phyloP scores from a whole-genome alignment of 2,888 invertebrate genomes.

The Alsophila aescularia region DNA sequence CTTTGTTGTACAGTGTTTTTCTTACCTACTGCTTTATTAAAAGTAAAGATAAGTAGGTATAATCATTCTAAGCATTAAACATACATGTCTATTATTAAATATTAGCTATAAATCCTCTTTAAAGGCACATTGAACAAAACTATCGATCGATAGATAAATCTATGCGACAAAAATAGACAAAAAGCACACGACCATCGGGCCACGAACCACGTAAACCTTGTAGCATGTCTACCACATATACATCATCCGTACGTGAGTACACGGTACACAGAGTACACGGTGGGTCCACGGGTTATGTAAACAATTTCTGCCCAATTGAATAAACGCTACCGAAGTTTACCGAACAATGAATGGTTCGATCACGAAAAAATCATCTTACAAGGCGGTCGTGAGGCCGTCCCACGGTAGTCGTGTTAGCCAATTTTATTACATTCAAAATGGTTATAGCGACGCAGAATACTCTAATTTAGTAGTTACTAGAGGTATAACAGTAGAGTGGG shows the following conservation, averaged over 20 bases:
- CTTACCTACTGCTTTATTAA: too few species aligned
- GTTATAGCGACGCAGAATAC: conserved; percentile 7
- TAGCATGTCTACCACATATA: conserved; percentile 20
- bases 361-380: conserved; percentile 84
- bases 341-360: conserved; percentile 77
- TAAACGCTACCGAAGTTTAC: conserved; percentile 70
- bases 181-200: conserved; percentile 5
- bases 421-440: conserved; percentile 23
- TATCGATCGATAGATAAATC: background rate
- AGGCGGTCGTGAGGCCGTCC: conserved; percentile 71
- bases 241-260: conserved; percentile 54
- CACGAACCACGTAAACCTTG: conserved; percentile 24
- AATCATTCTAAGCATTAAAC: too few species aligned
- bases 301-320: conserved; percentile 76
- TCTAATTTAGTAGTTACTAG: conserved; percentile 14
- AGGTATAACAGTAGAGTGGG: too few species aligned
- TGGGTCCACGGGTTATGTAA: conserved; percentile 52
- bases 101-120: background rate
- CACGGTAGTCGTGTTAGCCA: conserved; percentile 71
- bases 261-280: conserved; percentile 56
- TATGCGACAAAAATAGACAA: background rate
- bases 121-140: background rate
- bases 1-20: too few species aligned
- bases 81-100: too few species aligned
- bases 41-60: too few species aligned